Evolutionary conservation across 2,888 invertebrate species (phyloP).

Genomic region (Noctua janthe): DNA sequence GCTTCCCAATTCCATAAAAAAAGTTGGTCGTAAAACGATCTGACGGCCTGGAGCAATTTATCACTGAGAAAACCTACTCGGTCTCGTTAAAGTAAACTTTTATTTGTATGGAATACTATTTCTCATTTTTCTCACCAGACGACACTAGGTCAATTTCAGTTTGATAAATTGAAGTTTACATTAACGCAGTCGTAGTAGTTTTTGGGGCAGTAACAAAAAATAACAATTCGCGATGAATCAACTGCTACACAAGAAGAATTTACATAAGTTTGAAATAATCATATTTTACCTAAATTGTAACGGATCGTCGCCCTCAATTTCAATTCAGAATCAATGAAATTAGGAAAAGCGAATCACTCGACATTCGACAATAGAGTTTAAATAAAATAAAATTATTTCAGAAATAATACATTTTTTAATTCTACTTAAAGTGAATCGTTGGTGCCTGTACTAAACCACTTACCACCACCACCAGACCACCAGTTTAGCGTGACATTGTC

Average conservation of each 20-base stretch:
- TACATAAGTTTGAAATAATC: not conserved
- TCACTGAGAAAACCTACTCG: not conserved
- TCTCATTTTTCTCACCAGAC: not conserved
- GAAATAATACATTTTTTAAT: no score
- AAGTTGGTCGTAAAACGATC: not conserved
- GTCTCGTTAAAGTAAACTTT: not conserved
- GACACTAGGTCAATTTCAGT: not conserved
- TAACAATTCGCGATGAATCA: not conserved
- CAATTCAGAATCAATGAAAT: constrained; percentile 3
- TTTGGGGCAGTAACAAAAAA: not conserved
- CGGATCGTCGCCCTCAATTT: not conserved
- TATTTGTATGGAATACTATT: not conserved
- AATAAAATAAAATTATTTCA: no score
- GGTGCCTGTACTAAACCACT: no score
- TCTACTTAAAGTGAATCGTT: no score
- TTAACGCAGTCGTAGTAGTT: not conserved
- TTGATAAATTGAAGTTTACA: not conserved
- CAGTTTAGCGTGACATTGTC: not conserved
- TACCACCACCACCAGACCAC: no score
- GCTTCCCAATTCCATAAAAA: not conserved
- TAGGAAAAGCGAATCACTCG: not conserved
- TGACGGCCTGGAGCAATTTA: not conserved
- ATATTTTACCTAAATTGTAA: not conserved
- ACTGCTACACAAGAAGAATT: not conserved
- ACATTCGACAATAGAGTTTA: not conserved